Evolutionary conservation across 2,113 vertebrate genomes (phyloP).

Genomic region (Lophura nycthemera): DNA sequence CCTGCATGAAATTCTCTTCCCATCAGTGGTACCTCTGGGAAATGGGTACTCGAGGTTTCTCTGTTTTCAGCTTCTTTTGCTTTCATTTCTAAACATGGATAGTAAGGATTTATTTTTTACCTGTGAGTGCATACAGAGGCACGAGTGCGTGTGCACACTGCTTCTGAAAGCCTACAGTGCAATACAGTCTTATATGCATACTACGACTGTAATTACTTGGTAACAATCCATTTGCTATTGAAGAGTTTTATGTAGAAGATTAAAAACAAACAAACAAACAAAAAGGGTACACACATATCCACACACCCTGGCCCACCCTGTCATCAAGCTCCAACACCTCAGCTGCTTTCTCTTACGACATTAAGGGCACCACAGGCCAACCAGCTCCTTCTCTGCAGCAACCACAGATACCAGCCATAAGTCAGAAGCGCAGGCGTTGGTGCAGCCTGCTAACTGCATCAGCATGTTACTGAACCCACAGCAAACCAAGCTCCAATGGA

Average conservation of each 20-base stretch:
- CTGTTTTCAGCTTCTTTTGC: neutral
- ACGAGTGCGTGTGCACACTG: too few relatives aligned
- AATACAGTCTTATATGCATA: neutral
- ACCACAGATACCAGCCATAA: neutral
- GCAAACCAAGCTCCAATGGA: neutral
- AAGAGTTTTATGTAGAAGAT: neutral
- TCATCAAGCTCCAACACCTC: neutral
- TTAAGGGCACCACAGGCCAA: neutral
- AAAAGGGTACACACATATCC: neutral
- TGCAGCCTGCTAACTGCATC: neutral
- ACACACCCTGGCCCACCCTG: neutral
- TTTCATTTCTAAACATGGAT: neutral
- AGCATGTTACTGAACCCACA: neutral
- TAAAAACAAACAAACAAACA: neutral
- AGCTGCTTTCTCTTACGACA: rapidly evolving
- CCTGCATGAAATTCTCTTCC: neutral
- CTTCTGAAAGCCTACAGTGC: rapidly evolving
- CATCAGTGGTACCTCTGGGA: neutral
- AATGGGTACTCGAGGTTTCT: neutral
- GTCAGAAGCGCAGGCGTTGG: neutral
- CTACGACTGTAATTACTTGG: neutral
- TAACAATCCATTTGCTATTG: neutral
- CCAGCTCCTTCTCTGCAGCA: neutral
- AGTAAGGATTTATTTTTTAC: neutral
- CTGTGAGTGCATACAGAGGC: rapidly evolving